A percentile compares a stretch with the other conserved stretches of the same genome.
These are phyloP conservation scores for Melipona bicolor DNA, from an alignment of 2,888 invertebrate genomes.

Conservation along the genomic window DNA sequence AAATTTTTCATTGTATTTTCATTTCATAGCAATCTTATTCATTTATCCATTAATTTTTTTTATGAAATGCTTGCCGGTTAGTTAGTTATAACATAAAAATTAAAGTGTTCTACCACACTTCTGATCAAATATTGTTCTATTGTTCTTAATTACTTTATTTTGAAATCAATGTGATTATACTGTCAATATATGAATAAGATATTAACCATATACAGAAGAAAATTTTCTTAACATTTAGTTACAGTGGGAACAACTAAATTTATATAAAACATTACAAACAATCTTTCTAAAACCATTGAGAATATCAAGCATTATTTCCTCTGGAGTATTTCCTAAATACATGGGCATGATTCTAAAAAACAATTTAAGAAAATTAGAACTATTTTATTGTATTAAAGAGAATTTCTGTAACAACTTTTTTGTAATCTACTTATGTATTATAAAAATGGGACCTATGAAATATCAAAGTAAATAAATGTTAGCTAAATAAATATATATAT, in stretches of 20 bases:
- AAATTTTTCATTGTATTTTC: conserved; percentile 9
- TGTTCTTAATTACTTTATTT: no score
- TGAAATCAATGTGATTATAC: no score
- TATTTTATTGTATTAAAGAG: background rate
- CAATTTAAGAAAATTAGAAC: background rate
- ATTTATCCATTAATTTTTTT: background rate
- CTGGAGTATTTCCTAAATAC: background rate
- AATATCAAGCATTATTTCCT: background rate
- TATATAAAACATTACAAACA: background rate
- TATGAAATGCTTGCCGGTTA: background rate
- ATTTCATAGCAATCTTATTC: background rate
- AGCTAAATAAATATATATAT: background rate
- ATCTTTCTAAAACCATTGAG: conserved; percentile 5
- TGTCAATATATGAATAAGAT: background rate
- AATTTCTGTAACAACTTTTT: background rate
- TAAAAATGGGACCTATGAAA: background rate
- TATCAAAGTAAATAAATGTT: background rate
- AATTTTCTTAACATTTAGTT: background rate
- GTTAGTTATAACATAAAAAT: background rate
- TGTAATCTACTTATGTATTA: background rate
- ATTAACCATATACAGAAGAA: background rate
- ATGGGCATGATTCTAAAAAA: background rate
- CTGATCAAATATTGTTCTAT: no score
- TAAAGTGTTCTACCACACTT: no score
- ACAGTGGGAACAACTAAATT: background rate